A percentile compares a stretch with the other conserved stretches of the same genome.
These are phyloP conservation scores for Telmatochromis sp. DNA, from an alignment of 2,113 vertebrate species.

Conservation along the genomic window DNA sequence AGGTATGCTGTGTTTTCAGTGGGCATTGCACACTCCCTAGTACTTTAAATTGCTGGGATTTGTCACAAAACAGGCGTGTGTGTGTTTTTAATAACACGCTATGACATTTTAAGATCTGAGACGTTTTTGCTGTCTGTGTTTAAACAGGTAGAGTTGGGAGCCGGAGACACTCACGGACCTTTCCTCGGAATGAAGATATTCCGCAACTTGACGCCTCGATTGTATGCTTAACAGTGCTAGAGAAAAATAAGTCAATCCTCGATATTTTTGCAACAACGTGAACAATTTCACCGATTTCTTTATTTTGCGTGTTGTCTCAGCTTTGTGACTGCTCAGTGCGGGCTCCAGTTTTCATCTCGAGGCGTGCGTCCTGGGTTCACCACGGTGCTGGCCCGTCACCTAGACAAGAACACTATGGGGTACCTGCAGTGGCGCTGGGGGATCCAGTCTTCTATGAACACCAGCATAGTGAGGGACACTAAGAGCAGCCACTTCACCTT, in stretches of 20 bases:
- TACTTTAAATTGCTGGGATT: background rate
- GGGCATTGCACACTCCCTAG: background rate
- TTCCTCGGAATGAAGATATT: slow-evolving; percentile 91
- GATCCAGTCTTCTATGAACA: slow-evolving; percentile 95
- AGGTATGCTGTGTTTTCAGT: slow-evolving; percentile 64
- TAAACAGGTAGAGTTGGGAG: slow-evolving; percentile 87
- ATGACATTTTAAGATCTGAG: background rate
- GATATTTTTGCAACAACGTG: background rate
- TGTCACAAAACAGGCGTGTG: background rate
- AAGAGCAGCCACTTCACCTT: slow-evolving; percentile 91
- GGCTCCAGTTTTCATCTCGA: slow-evolving; percentile 89
- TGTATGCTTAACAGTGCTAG: slow-evolving; percentile 65
- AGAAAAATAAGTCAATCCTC: background rate
- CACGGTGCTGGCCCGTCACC: slow-evolving; percentile 86
- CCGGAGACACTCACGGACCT: slow-evolving; percentile 90
- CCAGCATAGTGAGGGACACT: slow-evolving; percentile 90
- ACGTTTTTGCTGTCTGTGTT: background rate
- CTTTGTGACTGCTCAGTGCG: slow-evolving; percentile 88
- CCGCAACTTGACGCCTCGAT: slow-evolving; percentile 89
- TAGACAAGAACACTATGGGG: slow-evolving; percentile 98
- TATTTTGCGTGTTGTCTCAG: slow-evolving; percentile 44
- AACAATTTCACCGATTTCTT: background rate
- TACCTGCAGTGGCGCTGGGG: slow-evolving; percentile 98
- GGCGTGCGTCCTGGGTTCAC: slow-evolving; percentile 86
- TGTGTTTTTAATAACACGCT: background rate